These are phyloP conservation scores for Argynnis bischoffii DNA, from an alignment of 2,888 invertebrate species.

Conservation along the genomic window DNA sequence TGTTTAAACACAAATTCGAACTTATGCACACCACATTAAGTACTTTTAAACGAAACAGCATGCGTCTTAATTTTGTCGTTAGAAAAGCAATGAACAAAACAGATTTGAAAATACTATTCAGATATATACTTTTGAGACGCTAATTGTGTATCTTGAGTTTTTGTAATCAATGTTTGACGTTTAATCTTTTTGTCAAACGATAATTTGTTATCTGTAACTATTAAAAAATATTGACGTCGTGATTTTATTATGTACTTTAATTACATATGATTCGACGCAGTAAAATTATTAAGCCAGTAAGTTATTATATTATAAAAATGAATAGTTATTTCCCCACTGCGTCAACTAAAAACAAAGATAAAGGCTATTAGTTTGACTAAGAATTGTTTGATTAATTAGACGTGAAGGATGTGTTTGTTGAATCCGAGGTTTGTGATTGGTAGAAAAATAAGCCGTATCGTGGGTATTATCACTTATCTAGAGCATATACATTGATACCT, in stretches of 20 bases:
- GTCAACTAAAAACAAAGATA: constrained; percentile 35
- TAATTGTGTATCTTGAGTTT: no score
- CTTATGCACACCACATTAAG: no score
- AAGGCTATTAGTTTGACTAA: constrained; percentile 48
- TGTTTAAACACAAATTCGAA: no score
- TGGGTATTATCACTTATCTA: constrained; percentile 28
- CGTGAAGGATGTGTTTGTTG: constrained; percentile 27
- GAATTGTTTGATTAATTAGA: constrained; percentile 49
- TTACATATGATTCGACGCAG: constrained; percentile 1
- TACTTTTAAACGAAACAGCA: no score
- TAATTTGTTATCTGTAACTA: no score
- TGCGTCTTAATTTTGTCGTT: no score
- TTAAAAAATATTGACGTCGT: neutral
- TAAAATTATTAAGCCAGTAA: constrained; percentile 23
- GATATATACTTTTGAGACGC: no score
- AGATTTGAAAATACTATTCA: no score
- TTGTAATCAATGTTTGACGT: no score
- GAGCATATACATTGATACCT: constrained; percentile 10
- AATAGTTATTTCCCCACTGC: constrained; percentile 17
- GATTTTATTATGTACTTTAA: neutral
- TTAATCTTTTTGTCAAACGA: no score
- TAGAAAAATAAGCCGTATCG: constrained; percentile 30
- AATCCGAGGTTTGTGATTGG: constrained; percentile 33
- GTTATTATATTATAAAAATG: constrained; percentile 32
- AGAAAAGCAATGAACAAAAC: no score